Percentiles rank a stretch among this genome's conserved stretches.
These are phyloP conservation scores for Tryphoninae sp. DNA, from an alignment of 2,888 invertebrate genomes.

Conservation along the genomic window DNA sequence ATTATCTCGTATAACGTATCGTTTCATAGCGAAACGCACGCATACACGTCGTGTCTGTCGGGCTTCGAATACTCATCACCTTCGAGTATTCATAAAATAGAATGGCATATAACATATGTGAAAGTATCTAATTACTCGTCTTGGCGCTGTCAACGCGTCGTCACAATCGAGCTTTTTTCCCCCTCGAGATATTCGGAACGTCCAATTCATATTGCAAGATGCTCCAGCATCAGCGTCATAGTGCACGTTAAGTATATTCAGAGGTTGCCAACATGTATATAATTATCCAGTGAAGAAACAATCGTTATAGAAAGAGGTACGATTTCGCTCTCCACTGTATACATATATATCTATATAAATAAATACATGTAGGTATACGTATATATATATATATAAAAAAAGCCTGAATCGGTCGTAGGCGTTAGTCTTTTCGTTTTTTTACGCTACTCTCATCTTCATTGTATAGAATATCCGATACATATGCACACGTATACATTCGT, in stretches of 20 bases:
- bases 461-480: slow-evolving; percentile 24
- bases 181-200: slow-evolving; percentile 26
- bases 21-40: not conserved
- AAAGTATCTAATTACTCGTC: slow-evolving; percentile 57
- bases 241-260: slow-evolving; percentile 23
- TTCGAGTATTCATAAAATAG: slow-evolving; percentile 19
- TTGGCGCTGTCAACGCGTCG: slow-evolving; percentile 51
- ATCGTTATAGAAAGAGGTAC: slow-evolving; percentile 35
- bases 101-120: slow-evolving; percentile 40
- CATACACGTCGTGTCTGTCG: not conserved
- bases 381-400: slow-evolving; percentile 1
- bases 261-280: slow-evolving; percentile 44
- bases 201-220: slow-evolving; percentile 21
- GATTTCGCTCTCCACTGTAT: slow-evolving; percentile 39
- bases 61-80: not conserved
- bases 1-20: not conserved
- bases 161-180: slow-evolving; percentile 43
- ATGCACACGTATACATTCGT: slow-evolving; percentile 7
- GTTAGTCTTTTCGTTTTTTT: slow-evolving; percentile 21
- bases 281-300: slow-evolving; percentile 55
- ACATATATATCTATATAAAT: not conserved
- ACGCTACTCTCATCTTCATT: slow-evolving; percentile 30
- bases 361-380: not conserved
- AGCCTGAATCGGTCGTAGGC: slow-evolving; percentile 9
- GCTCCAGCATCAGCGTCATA: slow-evolving; percentile 40